Evolutionary conservation across 2,113 vertebrate species (phyloP), one percentile per base, ranked within the genome.

Genomic region (Ramphastos sulfuratus): DNA sequence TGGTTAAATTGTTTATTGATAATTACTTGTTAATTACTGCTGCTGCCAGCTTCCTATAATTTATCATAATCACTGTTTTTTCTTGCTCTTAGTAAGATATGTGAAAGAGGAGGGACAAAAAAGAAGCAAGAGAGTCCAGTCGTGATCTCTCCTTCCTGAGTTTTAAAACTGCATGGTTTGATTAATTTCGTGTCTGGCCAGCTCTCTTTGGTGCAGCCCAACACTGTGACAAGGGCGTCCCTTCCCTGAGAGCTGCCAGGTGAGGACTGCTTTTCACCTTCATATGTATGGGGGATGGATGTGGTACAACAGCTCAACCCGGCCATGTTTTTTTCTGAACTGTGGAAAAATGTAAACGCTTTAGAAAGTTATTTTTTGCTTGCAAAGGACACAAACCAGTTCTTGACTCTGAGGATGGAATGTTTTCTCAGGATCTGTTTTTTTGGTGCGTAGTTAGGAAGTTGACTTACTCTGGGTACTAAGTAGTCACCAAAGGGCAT

Each of bases 1-100:
- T 95, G 97, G 97, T 98, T 95, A 97, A 96, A 97, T 97, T 97
- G 97, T 98, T 98, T 98, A 97, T 97, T 98, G 97, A 96, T 97
- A 98, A 98, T 98, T 97, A 98, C 96, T 96, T 97, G 97, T 97
- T 98, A 98, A 98, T 98, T 97, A 96, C 93, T 76, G 23, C 81
- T 67, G 70, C 93, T 96, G 96, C 95, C 96, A 95, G 90, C 94
- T 97, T 98, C 94, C 96, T 94, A 89, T 96, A 97, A 97, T 97
- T 97, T 91, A 94, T 96, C 89, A 63, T 65, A 91, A 87, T 92
- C 89, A 44, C 84, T 89, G 87, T 60, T 92, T 96, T 85, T 94
- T 67, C 85, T 95, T 95, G 72, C 77, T 96, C 77, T 95, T 90
- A 89, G 89, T 93, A 93, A 77, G 63, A 67, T 67, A 82, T 50